These are phyloP conservation scores for Amaurobius ferox DNA, from an alignment of 2,888 invertebrate genomes.

Conservation along the genomic window DNA sequence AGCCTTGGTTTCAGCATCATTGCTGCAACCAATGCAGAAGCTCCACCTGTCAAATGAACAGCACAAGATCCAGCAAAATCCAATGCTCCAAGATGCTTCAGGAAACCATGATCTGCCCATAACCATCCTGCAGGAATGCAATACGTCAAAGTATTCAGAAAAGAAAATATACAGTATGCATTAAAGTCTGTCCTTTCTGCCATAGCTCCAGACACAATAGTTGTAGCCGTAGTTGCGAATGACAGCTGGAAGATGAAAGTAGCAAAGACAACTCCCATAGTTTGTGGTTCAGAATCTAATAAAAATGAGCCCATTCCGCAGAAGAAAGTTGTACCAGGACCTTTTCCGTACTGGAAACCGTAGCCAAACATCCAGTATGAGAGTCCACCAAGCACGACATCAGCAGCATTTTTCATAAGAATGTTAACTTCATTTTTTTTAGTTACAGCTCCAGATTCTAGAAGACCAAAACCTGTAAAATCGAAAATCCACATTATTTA, in stretches of 20 bases:
- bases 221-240: conserved; percentile 89
- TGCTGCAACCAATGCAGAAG: conserved; percentile 89
- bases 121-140: conserved; percentile 86
- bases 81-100: conserved; percentile 88
- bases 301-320: conserved; percentile 78
- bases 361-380: conserved; percentile 74
- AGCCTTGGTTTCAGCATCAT: conserved; percentile 78
- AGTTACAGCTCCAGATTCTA: conserved; percentile 74
- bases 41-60: conserved; percentile 85
- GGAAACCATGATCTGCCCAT: conserved; percentile 82
- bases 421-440: conserved; percentile 74
- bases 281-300: conserved; percentile 76
- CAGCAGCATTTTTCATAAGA: conserved; percentile 74
- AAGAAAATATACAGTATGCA: conserved; percentile 86
- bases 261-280: conserved; percentile 76
- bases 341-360: conserved; percentile 75
- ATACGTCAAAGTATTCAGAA: conserved; percentile 91
- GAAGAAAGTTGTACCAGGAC: conserved; percentile 76
- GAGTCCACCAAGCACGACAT: conserved; percentile 73
- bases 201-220: conserved; percentile 74
- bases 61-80: conserved; percentile 94
- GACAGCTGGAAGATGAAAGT: conserved; percentile 80
- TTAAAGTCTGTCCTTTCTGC: conserved; percentile 73
- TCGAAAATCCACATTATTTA: not conserved
- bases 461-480: conserved; percentile 74